phyloP scores from a whole-genome alignment of 2,888 invertebrate species.

The Oxystoma pomonae region DNA sequence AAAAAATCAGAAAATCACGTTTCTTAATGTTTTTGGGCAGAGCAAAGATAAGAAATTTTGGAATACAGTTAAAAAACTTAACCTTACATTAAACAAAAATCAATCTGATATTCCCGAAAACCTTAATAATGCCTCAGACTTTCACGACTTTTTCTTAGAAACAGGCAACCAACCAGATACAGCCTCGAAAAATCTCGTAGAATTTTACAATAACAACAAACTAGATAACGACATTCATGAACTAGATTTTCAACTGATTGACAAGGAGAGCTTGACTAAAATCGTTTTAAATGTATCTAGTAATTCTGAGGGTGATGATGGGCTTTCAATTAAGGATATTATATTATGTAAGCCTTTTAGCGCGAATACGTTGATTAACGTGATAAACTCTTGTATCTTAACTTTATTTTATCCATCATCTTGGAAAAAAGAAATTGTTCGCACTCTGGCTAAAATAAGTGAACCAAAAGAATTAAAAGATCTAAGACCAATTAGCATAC shows the following conservation, averaged over 20 bases:
- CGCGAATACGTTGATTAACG: too few relatives aligned
- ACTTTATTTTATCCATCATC: too few relatives aligned
- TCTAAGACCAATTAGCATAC: neutral
- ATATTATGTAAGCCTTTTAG: neutral
- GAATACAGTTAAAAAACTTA: too few relatives aligned
- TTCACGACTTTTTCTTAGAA: neutral
- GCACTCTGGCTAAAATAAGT: neutral
- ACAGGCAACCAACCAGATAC: neutral
- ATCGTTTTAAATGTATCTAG: too few relatives aligned
- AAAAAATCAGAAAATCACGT: too few relatives aligned
- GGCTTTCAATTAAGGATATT: neutral
- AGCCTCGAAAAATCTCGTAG: neutral
- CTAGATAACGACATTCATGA: neutral
- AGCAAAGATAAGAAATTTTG: too few relatives aligned
- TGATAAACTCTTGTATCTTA: too few relatives aligned
- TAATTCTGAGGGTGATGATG: neutral
- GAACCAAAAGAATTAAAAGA: neutral
- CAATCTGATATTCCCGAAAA: neutral
- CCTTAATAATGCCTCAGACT: neutral
- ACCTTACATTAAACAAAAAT: too few relatives aligned
- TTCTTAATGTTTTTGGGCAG: too few relatives aligned
- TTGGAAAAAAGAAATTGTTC: neutral
- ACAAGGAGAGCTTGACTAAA: too few relatives aligned
- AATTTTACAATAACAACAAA: neutral
- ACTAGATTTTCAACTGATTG: neutral